Evolutionary conservation across 2,888 invertebrate species (phyloP).

Genomic region (Hecatera dysodea): DNA sequence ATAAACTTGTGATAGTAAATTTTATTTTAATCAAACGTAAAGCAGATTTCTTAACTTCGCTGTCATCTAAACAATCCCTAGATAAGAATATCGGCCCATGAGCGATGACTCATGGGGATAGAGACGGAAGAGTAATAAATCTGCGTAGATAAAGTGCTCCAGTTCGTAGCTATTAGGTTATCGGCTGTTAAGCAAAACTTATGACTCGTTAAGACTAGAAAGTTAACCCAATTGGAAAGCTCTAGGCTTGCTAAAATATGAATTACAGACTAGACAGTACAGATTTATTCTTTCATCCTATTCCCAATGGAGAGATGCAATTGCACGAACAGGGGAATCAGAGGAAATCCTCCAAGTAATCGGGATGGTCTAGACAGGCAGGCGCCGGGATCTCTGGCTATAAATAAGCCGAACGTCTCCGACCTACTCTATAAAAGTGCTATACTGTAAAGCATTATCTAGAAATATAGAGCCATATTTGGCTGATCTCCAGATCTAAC

Average conservation of each 20-base stretch:
- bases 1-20: conserved; percentile 8
- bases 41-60: conserved; percentile 62
- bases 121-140: conserved; percentile 73
- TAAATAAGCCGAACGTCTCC: conserved; percentile 75
- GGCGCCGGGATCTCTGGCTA: conserved; percentile 79
- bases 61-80: conserved; percentile 67
- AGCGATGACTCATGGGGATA: conserved; percentile 65
- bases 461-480: conserved; percentile 67
- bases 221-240: conserved; percentile 70
- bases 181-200: conserved; percentile 63
- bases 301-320: conserved; percentile 43
- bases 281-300: conserved; percentile 38
- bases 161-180: conserved; percentile 65
- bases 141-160: conserved; percentile 73
- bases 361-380: conserved; percentile 80
- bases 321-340: conserved; percentile 64
- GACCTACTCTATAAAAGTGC: conserved; percentile 73
- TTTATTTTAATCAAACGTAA: conserved; percentile 53
- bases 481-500: conserved; percentile 69
- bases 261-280: conserved; percentile 30
- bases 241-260: conserved; percentile 48
- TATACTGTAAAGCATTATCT: conserved; percentile 65
- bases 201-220: conserved; percentile 66
- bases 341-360: conserved; percentile 74
- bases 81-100: conserved; percentile 73